These are phyloP conservation scores for Pteropus alecto DNA, from an alignment of 2,113 vertebrate species.

Conservation along the genomic window DNA sequence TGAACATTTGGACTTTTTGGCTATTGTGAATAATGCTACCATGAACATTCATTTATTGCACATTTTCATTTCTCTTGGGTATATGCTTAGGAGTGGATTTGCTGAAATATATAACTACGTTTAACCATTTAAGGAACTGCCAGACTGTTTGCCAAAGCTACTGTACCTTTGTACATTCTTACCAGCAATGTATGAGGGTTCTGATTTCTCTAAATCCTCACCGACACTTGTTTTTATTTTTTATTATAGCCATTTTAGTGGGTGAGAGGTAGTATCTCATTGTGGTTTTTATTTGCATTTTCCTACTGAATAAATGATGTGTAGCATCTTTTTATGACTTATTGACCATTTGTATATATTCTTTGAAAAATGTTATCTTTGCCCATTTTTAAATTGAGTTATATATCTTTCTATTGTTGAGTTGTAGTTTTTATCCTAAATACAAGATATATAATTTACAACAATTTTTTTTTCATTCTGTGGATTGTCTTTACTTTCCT, in stretches of 20 bases:
- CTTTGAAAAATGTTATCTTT: slow-evolving; percentile 18
- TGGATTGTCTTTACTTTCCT: neutral
- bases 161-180: neutral
- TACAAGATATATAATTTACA: neutral
- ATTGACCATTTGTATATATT: neutral
- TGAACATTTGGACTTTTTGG: neutral
- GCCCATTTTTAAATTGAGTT: neutral
- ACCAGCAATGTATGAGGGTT: neutral
- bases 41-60: neutral
- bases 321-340: neutral
- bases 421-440: neutral
- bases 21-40: neutral
- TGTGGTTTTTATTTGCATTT: slow-evolving; percentile 26
- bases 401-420: neutral
- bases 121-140: neutral
- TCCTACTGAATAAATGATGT: neutral
- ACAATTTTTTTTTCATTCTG: neutral
- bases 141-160: neutral
- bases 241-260: neutral
- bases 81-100: neutral
- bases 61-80: neutral
- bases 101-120: neutral
- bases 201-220: neutral
- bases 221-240: neutral
- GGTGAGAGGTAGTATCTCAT: neutral